Conservation (phyloP, 2,797 vertebrate genomes). For the Heterohyrax brucei region DNA sequence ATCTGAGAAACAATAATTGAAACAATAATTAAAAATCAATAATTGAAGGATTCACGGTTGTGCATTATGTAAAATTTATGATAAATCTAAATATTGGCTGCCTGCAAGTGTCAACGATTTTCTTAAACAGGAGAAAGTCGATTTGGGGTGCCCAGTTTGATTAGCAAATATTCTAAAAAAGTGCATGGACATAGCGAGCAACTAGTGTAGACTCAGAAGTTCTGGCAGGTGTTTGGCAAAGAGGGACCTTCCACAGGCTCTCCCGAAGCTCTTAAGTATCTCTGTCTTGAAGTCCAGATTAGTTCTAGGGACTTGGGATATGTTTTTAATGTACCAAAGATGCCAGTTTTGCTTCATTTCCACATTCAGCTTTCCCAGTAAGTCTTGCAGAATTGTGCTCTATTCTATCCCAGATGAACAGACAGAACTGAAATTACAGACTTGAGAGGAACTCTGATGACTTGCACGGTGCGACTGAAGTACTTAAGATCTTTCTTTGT, state of each 20-base stretch:
- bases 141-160: not conserved
- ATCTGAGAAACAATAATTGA: conserved; percentile 37
- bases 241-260: not conserved
- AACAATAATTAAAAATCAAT: not conserved
- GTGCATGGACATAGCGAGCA: not conserved
- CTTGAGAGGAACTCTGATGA: not conserved
- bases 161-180: not conserved
- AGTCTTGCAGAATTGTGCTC: not conserved
- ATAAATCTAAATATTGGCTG: not conserved
- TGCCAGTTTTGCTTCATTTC: not conserved
- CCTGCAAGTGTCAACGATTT: not conserved
- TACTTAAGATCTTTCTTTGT: not conserved
- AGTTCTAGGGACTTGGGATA: not conserved
- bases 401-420: conserved; percentile 8
- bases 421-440: not conserved
- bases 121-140: not conserved
- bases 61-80: not conserved
- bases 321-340: conserved; percentile 48
- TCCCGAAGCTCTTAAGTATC: not conserved
- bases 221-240: not conserved
- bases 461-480: not conserved
- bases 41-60: conserved; percentile 22
- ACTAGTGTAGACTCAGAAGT: not conserved
- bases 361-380: not conserved
- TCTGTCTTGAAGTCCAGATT: not conserved